phyloP scores from a whole-genome alignment of 2,888 invertebrate species.

The Argyresthia goedartella region DNA sequence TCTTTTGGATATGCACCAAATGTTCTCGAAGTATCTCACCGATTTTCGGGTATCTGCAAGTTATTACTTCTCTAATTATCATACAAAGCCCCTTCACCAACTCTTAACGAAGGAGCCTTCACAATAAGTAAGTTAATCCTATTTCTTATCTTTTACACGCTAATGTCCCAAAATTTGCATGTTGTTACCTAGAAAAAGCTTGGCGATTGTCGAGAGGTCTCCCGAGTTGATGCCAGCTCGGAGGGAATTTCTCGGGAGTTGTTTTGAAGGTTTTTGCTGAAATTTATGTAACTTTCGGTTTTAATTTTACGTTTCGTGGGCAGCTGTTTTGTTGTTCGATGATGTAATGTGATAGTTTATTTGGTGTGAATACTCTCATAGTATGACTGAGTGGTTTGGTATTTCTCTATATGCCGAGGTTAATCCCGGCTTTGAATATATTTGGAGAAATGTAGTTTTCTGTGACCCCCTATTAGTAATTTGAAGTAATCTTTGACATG shows the following conservation, averaged over 20 bases:
- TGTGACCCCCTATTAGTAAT: too few species aligned
- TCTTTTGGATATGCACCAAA: too few species aligned
- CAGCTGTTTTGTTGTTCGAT: too few species aligned
- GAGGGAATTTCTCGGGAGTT: not conserved
- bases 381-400: too few species aligned
- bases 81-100: slow-evolving; percentile 17
- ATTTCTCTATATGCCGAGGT: too few species aligned
- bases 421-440: too few species aligned
- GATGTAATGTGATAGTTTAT: too few species aligned
- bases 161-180: slow-evolving; percentile 65
- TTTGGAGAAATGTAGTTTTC: too few species aligned
- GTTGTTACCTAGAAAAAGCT: slow-evolving; percentile 35
- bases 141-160: slow-evolving; percentile 58
- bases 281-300: too few species aligned
- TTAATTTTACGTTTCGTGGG: too few species aligned
- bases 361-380: too few species aligned
- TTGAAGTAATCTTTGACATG: slow-evolving; percentile 12
- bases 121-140: slow-evolving; percentile 51
- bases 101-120: slow-evolving; percentile 6
- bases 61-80: slow-evolving; percentile 46
- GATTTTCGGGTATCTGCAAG: slow-evolving; percentile 18
- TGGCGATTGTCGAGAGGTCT: slow-evolving; percentile 18
- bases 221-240: slow-evolving; percentile 12
- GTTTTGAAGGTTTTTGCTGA: slow-evolving; percentile 7
- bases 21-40: too few species aligned